Evolutionary conservation across 2,113 vertebrate genomes (phyloP).

Genomic region (Anoura caudifer): DNA sequence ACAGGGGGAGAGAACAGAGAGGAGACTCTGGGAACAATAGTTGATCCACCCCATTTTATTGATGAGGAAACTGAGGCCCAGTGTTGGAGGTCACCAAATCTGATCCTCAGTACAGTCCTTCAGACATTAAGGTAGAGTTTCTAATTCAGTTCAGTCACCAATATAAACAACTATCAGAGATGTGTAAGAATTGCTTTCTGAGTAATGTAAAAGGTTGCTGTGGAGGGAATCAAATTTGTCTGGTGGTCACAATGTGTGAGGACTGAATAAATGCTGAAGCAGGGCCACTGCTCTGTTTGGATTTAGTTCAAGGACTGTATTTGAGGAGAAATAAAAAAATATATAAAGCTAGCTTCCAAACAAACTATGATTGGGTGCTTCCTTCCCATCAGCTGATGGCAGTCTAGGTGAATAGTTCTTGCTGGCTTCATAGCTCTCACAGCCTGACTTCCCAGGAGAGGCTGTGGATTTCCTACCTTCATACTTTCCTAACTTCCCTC

Average conservation of each 20-base stretch:
- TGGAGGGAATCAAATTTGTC: not conserved
- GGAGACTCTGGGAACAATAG: not conserved
- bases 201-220: not conserved
- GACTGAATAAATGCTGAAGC: not conserved
- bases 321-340: not conserved
- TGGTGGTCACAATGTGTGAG: not conserved
- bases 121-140: not conserved
- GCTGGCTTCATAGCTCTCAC: not conserved
- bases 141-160: not conserved
- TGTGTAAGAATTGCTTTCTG: not conserved
- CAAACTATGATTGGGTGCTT: not conserved
- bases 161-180: not conserved
- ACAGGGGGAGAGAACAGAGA: not conserved
- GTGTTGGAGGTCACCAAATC: not conserved
- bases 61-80: conserved; percentile 18
- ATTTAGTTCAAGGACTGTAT: not conserved
- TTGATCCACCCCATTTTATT: not conserved
- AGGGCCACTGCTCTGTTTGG: not conserved
- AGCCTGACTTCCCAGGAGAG: not conserved
- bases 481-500: not conserved
- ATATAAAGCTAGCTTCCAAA: not conserved
- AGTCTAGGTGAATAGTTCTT: not conserved
- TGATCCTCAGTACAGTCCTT: not conserved
- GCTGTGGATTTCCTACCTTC: not conserved
- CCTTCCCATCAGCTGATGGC: not conserved